Percentiles rank a stretch among this genome's conserved stretches.
Conservation (phyloP, 2,797 vertebrate genomes). For the Chrosomus eos region DNA sequence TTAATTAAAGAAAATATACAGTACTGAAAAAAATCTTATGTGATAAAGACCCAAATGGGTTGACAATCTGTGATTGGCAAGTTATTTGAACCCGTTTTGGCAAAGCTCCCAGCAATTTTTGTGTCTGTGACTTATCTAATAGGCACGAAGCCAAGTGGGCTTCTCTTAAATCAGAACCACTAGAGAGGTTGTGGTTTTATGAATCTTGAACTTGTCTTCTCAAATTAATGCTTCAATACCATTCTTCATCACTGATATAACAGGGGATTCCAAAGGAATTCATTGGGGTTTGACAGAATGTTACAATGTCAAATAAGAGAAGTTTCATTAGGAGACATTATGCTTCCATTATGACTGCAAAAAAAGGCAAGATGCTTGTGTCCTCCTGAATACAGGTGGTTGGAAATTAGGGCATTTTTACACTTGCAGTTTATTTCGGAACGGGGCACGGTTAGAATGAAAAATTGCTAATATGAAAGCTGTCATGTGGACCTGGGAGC, state of each 20-base stretch:
- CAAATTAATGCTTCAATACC: slow-evolving; percentile 52
- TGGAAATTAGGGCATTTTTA: not conserved
- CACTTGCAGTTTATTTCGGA: no score
- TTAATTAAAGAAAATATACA: slow-evolving; percentile 30
- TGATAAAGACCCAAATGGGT: slow-evolving; percentile 55
- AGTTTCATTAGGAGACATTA: not conserved
- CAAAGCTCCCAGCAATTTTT: slow-evolving; percentile 62
- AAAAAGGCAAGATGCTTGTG: not conserved
- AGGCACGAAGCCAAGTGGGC: slow-evolving; percentile 23
- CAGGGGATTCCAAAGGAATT: not conserved
- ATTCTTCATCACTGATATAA: slow-evolving; percentile 21
- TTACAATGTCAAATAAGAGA: not conserved
- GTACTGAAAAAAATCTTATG: slow-evolving; percentile 1
- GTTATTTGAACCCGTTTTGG: slow-evolving; percentile 72
- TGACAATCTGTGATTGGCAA: slow-evolving; percentile 66
- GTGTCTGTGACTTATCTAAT: slow-evolving; percentile 27
- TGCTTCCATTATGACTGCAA: not conserved
- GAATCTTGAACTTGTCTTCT: slow-evolving; percentile 61
- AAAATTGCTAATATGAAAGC: no score
- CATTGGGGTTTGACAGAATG: not conserved
- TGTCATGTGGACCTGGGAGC: no score
- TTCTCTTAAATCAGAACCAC: slow-evolving; percentile 49
- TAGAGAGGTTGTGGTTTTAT: slow-evolving; percentile 47
- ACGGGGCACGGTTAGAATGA: no score
- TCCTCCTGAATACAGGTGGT: slow-evolving; percentile 11